Evolutionary conservation across 2,113 vertebrate genomes (phyloP).

Genomic region (Hemicordylus capensis): DNA sequence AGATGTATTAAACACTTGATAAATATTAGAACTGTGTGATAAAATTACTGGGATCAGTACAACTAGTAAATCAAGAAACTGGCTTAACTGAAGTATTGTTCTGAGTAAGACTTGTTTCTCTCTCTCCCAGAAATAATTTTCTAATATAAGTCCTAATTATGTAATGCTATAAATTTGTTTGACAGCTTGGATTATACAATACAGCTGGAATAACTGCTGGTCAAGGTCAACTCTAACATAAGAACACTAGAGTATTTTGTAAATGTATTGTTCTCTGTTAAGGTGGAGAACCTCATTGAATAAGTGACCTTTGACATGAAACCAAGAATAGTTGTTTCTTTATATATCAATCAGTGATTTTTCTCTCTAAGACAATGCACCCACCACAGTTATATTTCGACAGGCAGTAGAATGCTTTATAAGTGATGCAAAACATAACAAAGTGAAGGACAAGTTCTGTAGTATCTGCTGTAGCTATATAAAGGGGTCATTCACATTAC

Average conservation of each 20-base stretch:
- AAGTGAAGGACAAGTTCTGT: not conserved
- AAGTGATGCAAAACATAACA: not conserved
- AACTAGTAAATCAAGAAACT: not conserved
- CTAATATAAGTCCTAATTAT: not conserved
- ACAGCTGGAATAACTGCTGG: not conserved
- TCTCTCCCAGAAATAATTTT: not conserved
- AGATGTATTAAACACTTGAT: not conserved
- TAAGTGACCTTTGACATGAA: fast-evolving
- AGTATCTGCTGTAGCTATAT: not conserved
- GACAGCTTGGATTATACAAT: not conserved
- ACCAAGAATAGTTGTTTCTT: fast-evolving
- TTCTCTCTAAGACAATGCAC: not conserved
- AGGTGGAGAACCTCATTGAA: not conserved
- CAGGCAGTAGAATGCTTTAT: not conserved
- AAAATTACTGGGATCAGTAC: not conserved
- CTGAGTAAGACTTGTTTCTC: not conserved
- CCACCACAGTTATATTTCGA: not conserved
- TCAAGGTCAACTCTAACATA: conserved; percentile 1
- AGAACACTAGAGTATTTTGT: conserved; percentile 9
- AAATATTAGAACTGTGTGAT: not conserved
- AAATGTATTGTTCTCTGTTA: not conserved
- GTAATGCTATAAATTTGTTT: not conserved
- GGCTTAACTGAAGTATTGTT: not conserved
- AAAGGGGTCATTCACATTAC: no score
- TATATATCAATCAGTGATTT: not conserved